These are phyloP conservation scores for Leiothrix lutea DNA, from an alignment of 2,113 vertebrate genomes.

Conservation along the genomic window DNA sequence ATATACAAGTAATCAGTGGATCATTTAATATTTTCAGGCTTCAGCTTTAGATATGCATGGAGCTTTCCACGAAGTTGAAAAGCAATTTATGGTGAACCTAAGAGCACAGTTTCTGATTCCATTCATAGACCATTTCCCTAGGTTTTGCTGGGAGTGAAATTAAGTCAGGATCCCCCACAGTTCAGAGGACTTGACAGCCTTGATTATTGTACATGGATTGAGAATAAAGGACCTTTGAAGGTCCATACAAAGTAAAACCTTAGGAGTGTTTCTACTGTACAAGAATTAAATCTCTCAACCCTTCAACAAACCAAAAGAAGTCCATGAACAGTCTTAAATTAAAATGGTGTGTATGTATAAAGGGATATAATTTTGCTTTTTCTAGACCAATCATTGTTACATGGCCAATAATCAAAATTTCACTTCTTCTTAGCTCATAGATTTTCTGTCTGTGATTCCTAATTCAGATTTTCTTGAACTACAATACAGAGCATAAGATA, in stretches of 20 bases:
- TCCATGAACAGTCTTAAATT: background rate
- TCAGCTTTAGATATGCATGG: background rate
- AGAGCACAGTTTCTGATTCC: background rate
- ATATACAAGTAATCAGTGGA: background rate
- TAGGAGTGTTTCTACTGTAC: background rate
- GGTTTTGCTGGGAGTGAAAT: background rate
- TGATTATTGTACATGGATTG: background rate
- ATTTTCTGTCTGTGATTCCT: background rate
- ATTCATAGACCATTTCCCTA: background rate
- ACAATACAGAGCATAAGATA: background rate
- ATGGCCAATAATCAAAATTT: background rate
- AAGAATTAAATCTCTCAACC: background rate
- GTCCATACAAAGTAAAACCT: background rate
- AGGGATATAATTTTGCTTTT: background rate
- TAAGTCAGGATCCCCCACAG: background rate
- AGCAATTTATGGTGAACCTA: background rate
- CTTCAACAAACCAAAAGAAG: background rate
- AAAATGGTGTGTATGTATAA: background rate
- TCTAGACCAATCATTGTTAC: background rate
- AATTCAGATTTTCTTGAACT: background rate
- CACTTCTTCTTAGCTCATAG: background rate
- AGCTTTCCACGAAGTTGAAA: background rate
- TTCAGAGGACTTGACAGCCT: background rate
- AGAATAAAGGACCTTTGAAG: background rate
- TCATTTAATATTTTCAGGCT: background rate